Conservation (phyloP, 2,888 invertebrate species). For the Rhamnusium bicolor region DNA sequence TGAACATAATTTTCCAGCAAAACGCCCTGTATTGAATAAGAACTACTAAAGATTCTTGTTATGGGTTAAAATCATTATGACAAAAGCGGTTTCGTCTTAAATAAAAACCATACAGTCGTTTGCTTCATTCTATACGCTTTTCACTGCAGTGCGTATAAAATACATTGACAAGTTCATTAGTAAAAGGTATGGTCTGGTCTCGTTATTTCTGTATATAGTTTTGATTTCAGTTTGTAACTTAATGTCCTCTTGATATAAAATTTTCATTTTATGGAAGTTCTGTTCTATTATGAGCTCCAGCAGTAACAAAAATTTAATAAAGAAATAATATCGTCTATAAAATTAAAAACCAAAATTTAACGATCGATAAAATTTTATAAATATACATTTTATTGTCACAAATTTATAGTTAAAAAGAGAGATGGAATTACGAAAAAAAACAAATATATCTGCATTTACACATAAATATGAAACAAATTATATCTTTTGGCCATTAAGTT, state of each 20-base stretch:
- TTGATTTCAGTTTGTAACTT: conserved; percentile 51
- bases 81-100: conserved; percentile 58
- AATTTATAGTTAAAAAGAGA: no score
- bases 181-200: conserved; percentile 49
- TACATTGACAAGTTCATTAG: conserved; percentile 57
- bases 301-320: conserved; percentile 23
- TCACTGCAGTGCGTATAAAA: conserved; percentile 55
- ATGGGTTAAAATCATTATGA: conserved; percentile 62
- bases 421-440: no score
- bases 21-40: conserved; percentile 37
- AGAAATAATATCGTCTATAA: no score
- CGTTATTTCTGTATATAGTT: conserved; percentile 56
- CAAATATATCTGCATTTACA: no score
- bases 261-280: conserved; percentile 48
- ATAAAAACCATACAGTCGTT: conserved; percentile 62
- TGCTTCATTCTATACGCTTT: conserved; percentile 65
- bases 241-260: conserved; percentile 47
- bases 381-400: no score
- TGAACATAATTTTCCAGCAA: conserved; percentile 35
- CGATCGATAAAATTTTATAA: no score
- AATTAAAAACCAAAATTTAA: no score
- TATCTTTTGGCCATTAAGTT: no score
- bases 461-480: no score
- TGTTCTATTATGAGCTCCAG: conserved; percentile 26
- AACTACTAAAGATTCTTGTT: conserved; percentile 49